Evolutionary conservation across 1,140 invertebrate genomes (phyloP).

Genomic region (Heliconius himera): DNA sequence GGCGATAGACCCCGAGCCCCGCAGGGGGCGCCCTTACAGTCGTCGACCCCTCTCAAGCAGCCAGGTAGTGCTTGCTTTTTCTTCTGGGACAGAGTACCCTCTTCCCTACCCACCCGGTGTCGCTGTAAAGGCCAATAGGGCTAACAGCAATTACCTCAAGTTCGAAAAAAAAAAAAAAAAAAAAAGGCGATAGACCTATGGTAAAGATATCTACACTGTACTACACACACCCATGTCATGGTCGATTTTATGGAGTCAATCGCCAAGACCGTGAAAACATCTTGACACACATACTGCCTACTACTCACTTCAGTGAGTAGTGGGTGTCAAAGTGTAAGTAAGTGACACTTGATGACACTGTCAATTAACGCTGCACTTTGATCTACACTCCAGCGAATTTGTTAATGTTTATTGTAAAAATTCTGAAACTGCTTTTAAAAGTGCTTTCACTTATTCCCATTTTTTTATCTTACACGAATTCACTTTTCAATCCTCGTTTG

Average conservation of each 20-base stretch:
- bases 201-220: conserved; percentile 41
- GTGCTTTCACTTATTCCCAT: conserved; percentile 72
- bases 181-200: too few relatives aligned
- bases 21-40: too few relatives aligned
- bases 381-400: conserved; percentile 51
- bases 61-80: too few relatives aligned
- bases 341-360: conserved; percentile 64
- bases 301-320: conserved; percentile 43
- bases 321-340: conserved; percentile 47
- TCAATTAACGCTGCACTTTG: conserved; percentile 73
- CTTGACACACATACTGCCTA: conserved; percentile 73
- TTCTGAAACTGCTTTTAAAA: conserved; percentile 59
- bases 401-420: conserved; percentile 62
- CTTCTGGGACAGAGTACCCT: too few relatives aligned
- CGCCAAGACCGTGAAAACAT: conserved; percentile 70
- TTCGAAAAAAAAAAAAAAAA: too few relatives aligned
- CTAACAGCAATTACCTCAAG: too few relatives aligned
- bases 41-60: too few relatives aligned
- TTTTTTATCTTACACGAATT: conserved; percentile 61
- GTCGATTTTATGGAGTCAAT: conserved; percentile 59
- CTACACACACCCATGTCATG: conserved; percentile 56
- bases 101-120: too few relatives aligned
- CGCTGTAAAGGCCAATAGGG: too few relatives aligned
- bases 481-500: conserved; percentile 59
- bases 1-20: neutral